Conservation (phyloP, 1,140 invertebrate genomes). For the Phthorimaea operculella region DNA sequence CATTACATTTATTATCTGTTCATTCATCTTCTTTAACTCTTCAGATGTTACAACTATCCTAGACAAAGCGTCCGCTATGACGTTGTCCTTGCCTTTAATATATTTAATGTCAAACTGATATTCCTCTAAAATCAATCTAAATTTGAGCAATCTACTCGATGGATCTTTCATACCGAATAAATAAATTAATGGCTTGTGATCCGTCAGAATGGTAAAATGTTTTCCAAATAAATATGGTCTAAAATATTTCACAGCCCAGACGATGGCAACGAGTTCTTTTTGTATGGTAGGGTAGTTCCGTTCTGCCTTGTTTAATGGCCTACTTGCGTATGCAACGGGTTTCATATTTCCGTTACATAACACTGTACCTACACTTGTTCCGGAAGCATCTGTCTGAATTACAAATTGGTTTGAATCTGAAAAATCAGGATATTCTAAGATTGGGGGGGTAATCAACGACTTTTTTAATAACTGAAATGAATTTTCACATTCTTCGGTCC, state of each 20-base stretch:
- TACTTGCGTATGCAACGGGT: constrained; percentile 1
- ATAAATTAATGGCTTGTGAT: constrained; percentile 6
- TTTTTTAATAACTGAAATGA: not conserved
- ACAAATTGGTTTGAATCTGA: not conserved
- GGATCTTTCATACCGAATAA: not conserved
- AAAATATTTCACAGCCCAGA: not conserved
- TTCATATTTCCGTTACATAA: not conserved
- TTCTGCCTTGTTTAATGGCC: not conserved
- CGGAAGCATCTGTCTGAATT: not conserved
- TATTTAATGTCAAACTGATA: not conserved
- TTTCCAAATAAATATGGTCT: not conserved
- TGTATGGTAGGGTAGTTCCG: not conserved
- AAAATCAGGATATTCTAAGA: not conserved
- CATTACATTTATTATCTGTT: not conserved
- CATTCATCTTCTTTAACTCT: not conserved
- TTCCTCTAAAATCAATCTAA: not conserved
- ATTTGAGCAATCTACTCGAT: not conserved
- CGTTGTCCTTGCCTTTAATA: not conserved
- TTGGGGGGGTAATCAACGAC: not conserved
- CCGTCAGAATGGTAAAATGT: not conserved
- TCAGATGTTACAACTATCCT: not conserved
- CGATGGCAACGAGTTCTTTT: not conserved
- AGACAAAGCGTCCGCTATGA: not conserved
- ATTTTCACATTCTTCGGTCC: not conserved
- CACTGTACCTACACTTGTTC: not conserved